Evolutionary conservation across 1,140 invertebrate genomes (phyloP).

Genomic region (Apis cerana): DNA sequence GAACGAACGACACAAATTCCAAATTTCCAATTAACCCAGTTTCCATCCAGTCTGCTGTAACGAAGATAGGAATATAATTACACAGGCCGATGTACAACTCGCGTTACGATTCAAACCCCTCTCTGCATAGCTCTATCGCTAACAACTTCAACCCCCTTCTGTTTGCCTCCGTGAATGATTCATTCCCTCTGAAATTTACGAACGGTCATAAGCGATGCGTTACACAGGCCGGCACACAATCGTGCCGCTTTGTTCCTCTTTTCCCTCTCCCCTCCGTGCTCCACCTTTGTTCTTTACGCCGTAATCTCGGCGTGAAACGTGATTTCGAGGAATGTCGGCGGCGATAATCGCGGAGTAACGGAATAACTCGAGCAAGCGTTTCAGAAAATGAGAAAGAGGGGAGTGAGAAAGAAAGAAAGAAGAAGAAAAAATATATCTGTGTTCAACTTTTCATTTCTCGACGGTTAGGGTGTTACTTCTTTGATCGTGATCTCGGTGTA

Average conservation of each 20-base stretch:
- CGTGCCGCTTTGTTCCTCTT: constrained; percentile 12
- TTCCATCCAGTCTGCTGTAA: too few relatives aligned
- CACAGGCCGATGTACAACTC: background rate
- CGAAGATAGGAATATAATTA: constrained; percentile 6
- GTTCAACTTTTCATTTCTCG: too few relatives aligned
- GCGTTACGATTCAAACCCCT: background rate
- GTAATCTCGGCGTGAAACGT: constrained; percentile 18
- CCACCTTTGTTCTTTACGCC: background rate
- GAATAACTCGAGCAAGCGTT: constrained; percentile 2
- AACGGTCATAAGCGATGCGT: constrained; percentile 37
- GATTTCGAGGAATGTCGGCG: constrained; percentile 15
- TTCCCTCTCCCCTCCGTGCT: background rate
- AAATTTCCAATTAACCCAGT: too few relatives aligned
- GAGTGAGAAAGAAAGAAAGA: too few relatives aligned
- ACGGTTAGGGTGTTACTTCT: too few relatives aligned
- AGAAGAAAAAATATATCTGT: background rate
- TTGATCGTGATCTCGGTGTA: too few relatives aligned
- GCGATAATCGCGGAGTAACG: constrained; percentile 11
- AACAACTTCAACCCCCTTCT: constrained; percentile 18
- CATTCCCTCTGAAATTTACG: constrained; percentile 36
- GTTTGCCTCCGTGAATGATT: constrained; percentile 8
- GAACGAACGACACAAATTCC: too few relatives aligned
- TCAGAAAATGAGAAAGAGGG: background rate
- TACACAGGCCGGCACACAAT: too few relatives aligned
- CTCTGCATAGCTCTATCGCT: background rate